These are phyloP conservation scores for Myrmecobius fasciatus DNA, from an alignment of 2,113 vertebrate genomes.

Conservation along the genomic window DNA sequence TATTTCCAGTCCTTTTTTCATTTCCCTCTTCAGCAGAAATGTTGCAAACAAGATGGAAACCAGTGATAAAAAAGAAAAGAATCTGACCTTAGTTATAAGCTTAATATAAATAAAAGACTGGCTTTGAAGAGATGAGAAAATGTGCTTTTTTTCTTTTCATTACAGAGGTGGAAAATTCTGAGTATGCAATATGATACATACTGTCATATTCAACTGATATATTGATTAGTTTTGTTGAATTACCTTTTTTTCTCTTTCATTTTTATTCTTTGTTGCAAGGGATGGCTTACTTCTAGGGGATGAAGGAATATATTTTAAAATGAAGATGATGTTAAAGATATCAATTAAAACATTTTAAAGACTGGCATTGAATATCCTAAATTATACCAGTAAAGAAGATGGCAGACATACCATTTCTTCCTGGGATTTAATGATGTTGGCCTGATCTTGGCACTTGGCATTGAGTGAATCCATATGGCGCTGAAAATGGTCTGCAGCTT, in stretches of 20 bases:
- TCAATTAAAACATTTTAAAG: not conserved
- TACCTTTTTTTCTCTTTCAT: not conserved
- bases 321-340: not conserved
- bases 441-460: slow-evolving; percentile 71
- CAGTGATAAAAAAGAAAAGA: not conserved
- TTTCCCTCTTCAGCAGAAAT: not conserved
- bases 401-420: slow-evolving; percentile 77
- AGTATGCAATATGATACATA: not conserved
- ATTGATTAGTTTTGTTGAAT: not conserved
- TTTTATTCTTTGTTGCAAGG: not conserved
- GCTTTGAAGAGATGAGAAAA: not conserved
- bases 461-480: slow-evolving; percentile 72
- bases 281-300: not conserved
- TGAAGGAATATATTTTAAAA: not conserved
- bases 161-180: not conserved
- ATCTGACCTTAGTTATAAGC: not conserved
- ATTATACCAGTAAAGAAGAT: not conserved
- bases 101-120: accelerated
- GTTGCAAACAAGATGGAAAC: not conserved
- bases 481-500: slow-evolving; percentile 53
- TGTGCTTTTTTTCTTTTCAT: not conserved
- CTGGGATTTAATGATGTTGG: slow-evolving; percentile 72
- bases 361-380: not conserved
- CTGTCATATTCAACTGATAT: not conserved
- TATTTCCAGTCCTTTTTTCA: not conserved